Evolutionary conservation across 2,797 vertebrate species (phyloP).

Genomic region (Poeciliopsis infans): DNA sequence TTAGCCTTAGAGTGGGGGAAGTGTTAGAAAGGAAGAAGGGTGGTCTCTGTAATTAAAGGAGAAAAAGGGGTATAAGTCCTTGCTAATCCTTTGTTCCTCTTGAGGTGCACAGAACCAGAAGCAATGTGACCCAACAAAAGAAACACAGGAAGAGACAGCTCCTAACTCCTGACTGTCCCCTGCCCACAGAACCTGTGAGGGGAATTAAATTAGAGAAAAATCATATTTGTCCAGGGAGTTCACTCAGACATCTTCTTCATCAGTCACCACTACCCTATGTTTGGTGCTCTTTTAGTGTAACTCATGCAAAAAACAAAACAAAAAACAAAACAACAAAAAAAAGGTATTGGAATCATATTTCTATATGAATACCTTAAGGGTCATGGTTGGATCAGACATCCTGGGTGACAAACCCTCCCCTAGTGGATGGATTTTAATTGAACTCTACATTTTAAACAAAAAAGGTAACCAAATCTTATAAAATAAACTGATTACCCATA

Average conservation of each 20-base stretch:
- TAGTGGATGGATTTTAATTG: constrained; percentile 1
- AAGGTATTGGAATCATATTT: neutral
- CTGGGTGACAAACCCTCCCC: neutral
- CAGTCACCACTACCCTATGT: neutral
- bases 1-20: constrained; percentile 50
- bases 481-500: neutral
- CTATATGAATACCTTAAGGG: neutral
- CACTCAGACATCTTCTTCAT: neutral
- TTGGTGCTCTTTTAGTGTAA: neutral
- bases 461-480: neutral
- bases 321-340: too few relatives aligned
- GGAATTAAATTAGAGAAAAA: constrained; percentile 27
- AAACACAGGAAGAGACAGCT: constrained; percentile 51
- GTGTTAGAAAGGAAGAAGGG: constrained; percentile 67
- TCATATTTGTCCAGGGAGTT: neutral
- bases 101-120: constrained; percentile 73
- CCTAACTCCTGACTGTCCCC: constrained; percentile 27
- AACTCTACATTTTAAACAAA: neutral
- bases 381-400: neutral
- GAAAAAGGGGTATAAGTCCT: constrained; percentile 67
- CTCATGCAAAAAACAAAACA: neutral
- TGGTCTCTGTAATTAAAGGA: constrained; percentile 70
- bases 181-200: neutral
- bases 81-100: constrained; percentile 75
- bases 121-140: constrained; percentile 63